Evolutionary conservation across 2,888 invertebrate genomes (phyloP), one percentile per base, ranked within the genome.

Genomic region (Eueremaeus valkanovi): DNA sequence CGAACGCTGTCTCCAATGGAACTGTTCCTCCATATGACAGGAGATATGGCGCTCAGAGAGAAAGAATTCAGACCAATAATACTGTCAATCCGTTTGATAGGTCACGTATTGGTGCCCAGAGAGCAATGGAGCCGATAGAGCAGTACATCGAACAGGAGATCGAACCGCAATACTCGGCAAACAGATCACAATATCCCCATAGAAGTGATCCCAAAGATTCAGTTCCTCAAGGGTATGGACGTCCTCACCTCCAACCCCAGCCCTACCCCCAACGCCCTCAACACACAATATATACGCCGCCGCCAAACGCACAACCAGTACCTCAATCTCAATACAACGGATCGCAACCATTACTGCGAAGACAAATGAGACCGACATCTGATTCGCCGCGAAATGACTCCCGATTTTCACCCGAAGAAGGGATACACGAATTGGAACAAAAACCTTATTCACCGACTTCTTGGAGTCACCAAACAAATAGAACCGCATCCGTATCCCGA

Each of bases 401-500:
- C 1, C 13, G n/a, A 66, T 3, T 9, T 29, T 29, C 29, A 16
- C 18, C 61, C 31, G 61, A 33, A 31, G 55, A 55, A 24, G n/a
- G n/a, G n/a, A 29, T 16, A 18, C 16, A 58, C 13, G 16, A 18
- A n/a, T 2, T 36, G 33, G 36, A 66, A 66, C 63, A 66, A 21
- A 66, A 66, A 13, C n/a, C 36, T 29, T 33, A 66, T 36, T 66
- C 63, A 5, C 63, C 63, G 16, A 66, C 63, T 24, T 36, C 63
- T 66, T 66, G 63, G 63, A 66, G 36, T 66, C 63, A 66, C 36
- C 63, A 66, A 21, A 33, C 36, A 36, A 66, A 66, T 24, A 29
- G 5, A 36, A 21, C 63, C 1, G 36, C 36, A 9, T 21, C 8
- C 8, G 36, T 9, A 18, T 11, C 33, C 5, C n/a, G 36, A 36